A percentile compares a stretch with the other conserved stretches of the same genome.
phyloP scores from a whole-genome alignment of 2,888 invertebrate species.

The Nomada ruficornis region DNA sequence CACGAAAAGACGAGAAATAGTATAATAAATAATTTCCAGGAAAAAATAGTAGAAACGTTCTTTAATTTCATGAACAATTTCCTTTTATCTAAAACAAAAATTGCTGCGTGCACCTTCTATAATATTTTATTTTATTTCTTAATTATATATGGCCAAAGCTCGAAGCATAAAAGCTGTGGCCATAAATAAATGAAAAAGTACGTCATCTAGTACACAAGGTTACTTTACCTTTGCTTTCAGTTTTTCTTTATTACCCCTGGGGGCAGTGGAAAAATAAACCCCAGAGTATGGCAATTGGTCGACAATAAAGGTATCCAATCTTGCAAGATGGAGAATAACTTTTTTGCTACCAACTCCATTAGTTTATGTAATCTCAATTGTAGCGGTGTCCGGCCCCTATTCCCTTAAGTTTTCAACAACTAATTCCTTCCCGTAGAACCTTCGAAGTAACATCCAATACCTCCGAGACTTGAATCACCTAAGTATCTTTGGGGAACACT shows the following conservation, averaged over 20 bases:
- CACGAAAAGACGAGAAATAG: not conserved
- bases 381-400: not conserved
- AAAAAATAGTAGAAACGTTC: not conserved
- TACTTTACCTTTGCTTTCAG: too few species aligned
- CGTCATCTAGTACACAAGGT: too few species aligned
- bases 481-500: not conserved
- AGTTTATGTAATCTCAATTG: not conserved
- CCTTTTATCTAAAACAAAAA: too few species aligned
- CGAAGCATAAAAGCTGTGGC: too few species aligned
- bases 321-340: not conserved
- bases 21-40: not conserved
- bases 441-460: not conserved
- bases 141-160: too few species aligned
- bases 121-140: too few species aligned
- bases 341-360: not conserved
- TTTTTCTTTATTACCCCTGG: too few species aligned
- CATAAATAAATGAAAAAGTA: too few species aligned
- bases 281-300: too few species aligned
- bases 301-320: not conserved
- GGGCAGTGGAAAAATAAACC: too few species aligned
- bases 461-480: not conserved
- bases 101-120: too few species aligned
- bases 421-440: not conserved
- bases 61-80: too few species aligned
- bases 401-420: not conserved